Evolutionary conservation across 2,113 vertebrate species (phyloP), one percentile per base, ranked within the genome.

Genomic region (Ammodramus savannarum): DNA sequence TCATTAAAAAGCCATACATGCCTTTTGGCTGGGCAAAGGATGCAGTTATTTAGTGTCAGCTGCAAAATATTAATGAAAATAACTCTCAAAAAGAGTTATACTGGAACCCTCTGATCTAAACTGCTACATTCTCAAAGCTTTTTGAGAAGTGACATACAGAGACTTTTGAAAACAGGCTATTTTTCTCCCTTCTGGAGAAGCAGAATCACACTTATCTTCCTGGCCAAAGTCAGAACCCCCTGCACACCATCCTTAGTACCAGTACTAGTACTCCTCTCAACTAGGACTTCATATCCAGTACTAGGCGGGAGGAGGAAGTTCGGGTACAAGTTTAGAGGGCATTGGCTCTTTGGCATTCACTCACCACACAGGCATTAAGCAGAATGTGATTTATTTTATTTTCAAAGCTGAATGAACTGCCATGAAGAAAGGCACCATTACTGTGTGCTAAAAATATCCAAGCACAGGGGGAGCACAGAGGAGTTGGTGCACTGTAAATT

Each of bases 401-500:
- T 94, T 89, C 80, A 84, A 89, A 95, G 61, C 68, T 81, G 86
- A 95, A 93, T 52, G 76, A 92, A 58, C 73, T 89, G 86, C 92
- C 61, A 81, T 48, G 85, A 76, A 95, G 82, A 92, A 86, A 89
- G 55, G 76, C 63, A 95, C 68, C 80, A 49, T 92, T 95, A 81
- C 86, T 15, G n/a, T 63, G 65, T 11, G 16, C 89, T 96, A 95
- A 90, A 93, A 96, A 95, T 95, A 97, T 34, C 73, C 89, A 74
- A 84, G 88, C 55, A 75, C 71, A 82, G 74, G 76, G 75, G 65
- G 52, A 81, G 36, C n/a, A 62, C 83, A 95, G 89, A 94, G 90
- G 54, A 93, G 29, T 43, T 77, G 73, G 92, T 85, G 94, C 90
- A 69, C 68, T 93, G 71, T 90, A 95, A 96, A 97, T 96, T 94